Conservation (phyloP, 2,888 invertebrate species). For the Ctena decussata region DNA sequence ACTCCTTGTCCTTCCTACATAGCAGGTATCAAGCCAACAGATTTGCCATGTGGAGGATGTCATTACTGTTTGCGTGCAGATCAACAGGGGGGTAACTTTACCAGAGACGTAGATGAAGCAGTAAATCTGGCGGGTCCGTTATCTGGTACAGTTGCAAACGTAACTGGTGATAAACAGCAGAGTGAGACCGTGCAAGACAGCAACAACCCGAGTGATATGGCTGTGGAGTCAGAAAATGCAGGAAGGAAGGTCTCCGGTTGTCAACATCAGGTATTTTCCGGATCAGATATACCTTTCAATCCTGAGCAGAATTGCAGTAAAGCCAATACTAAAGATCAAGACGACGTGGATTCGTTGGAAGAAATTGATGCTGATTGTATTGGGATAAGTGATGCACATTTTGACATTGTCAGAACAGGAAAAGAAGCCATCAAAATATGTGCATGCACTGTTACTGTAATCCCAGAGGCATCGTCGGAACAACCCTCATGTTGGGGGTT, state of each 20-base stretch:
- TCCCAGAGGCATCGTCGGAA: too few species aligned
- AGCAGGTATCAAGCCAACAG: not conserved
- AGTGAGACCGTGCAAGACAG: not conserved
- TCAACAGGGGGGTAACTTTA: slow-evolving; percentile 23
- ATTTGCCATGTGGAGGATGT: slow-evolving; percentile 53
- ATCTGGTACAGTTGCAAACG: not conserved
- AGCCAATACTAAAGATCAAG: too few species aligned
- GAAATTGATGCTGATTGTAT: not conserved
- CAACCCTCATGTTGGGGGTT: too few species aligned
- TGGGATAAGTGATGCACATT: too few species aligned
- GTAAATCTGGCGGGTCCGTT: slow-evolving; percentile 36
- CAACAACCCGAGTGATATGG: not conserved
- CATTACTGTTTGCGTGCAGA: slow-evolving; percentile 29
- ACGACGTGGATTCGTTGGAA: not conserved
- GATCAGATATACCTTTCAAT: too few species aligned
- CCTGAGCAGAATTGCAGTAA: too few species aligned
- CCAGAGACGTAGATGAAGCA: slow-evolving; percentile 19
- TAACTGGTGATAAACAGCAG: not conserved
- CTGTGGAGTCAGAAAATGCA: not conserved
- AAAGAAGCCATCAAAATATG: not conserved
- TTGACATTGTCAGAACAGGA: not conserved
- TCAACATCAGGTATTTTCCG: not conserved
- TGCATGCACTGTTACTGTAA: too few species aligned
- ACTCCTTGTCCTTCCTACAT: slow-evolving; percentile 8
- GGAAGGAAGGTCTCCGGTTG: not conserved